Percentiles rank a stretch among this genome's conserved stretches.
phyloP scores from a whole-genome alignment of 2,888 invertebrate species.

The Sphaerophoria taeniata region DNA sequence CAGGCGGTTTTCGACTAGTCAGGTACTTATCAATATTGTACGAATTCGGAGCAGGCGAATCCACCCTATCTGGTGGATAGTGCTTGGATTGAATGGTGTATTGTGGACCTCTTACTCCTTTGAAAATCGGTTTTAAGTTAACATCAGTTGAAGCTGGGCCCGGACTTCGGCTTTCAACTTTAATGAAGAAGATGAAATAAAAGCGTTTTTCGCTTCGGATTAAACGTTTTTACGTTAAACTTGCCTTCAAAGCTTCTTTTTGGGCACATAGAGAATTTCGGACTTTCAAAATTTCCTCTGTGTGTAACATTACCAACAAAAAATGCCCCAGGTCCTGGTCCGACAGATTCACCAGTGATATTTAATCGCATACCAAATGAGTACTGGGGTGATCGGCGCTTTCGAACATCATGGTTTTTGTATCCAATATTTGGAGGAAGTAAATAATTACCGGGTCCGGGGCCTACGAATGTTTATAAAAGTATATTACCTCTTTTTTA shows the following conservation, averaged over 20 bases:
- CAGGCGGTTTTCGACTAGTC: constrained; percentile 77
- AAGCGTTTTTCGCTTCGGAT: neutral
- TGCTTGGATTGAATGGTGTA: constrained; percentile 84
- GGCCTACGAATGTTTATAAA: too few relatives aligned
- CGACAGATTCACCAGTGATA: constrained; percentile 68
- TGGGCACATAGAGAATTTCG: constrained; percentile 42
- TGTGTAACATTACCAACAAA: constrained; percentile 78
- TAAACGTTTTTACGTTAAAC: neutral
- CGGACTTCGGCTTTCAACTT: constrained; percentile 78
- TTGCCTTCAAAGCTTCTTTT: constrained; percentile 14
- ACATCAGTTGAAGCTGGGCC: constrained; percentile 80
- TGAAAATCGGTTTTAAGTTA: constrained; percentile 77
- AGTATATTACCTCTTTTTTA: too few relatives aligned
- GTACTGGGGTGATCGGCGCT: constrained; percentile 80
- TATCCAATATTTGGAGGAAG: constrained; percentile 85
- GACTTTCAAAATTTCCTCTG: constrained; percentile 75
- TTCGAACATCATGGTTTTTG: constrained; percentile 84
- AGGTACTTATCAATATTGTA: constrained; percentile 77
- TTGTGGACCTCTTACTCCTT: constrained; percentile 81
- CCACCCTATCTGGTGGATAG: constrained; percentile 74
- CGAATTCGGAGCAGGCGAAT: constrained; percentile 79
- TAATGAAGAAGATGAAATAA: neutral
- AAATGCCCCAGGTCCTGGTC: constrained; percentile 81
- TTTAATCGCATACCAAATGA: constrained; percentile 78
- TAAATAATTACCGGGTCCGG: constrained; percentile 82